phyloP scores from a whole-genome alignment of 2,888 invertebrate species.

The Hirtodrosophila alboralis region DNA sequence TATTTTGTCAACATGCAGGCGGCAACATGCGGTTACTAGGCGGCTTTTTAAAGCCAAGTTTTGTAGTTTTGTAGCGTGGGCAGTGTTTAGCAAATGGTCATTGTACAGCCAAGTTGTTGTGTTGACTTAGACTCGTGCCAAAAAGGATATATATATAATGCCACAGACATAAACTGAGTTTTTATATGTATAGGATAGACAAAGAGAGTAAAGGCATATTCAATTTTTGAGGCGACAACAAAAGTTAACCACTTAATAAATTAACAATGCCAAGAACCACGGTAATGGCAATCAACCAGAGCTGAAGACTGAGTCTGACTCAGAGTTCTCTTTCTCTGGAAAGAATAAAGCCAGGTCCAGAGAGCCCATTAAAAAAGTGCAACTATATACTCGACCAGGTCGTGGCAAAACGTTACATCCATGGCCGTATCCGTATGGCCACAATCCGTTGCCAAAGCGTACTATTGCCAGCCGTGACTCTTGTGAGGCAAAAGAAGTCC shows the following conservation, averaged over 20 bases:
- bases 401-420: slow-evolving; percentile 21
- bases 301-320: background rate
- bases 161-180: no score
- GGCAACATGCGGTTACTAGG: no score
- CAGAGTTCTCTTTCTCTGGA: no score
- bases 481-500: slow-evolving; percentile 62
- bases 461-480: slow-evolving; percentile 71
- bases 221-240: slow-evolving; percentile 70
- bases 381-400: slow-evolving; percentile 13
- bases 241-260: slow-evolving; percentile 76
- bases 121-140: slow-evolving; percentile 28
- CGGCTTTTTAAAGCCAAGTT: background rate
- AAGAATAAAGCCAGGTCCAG: background rate
- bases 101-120: no score
- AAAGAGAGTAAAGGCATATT: slow-evolving; percentile 17
- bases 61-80: slow-evolving; percentile 52
- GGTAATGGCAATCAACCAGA: slow-evolving; percentile 64
- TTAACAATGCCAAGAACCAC: slow-evolving; percentile 65
- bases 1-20: slow-evolving; percentile 48
- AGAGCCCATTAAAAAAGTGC: slow-evolving; percentile 24
- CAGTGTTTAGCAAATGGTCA: slow-evolving; percentile 55
- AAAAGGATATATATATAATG: slow-evolving; percentile 24
- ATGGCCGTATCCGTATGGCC: slow-evolving; percentile 49
- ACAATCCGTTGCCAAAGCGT: slow-evolving; percentile 53
- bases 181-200: no score